phyloP scores from a whole-genome alignment of 2,888 invertebrate species.

The Mechanitis messenoides region DNA sequence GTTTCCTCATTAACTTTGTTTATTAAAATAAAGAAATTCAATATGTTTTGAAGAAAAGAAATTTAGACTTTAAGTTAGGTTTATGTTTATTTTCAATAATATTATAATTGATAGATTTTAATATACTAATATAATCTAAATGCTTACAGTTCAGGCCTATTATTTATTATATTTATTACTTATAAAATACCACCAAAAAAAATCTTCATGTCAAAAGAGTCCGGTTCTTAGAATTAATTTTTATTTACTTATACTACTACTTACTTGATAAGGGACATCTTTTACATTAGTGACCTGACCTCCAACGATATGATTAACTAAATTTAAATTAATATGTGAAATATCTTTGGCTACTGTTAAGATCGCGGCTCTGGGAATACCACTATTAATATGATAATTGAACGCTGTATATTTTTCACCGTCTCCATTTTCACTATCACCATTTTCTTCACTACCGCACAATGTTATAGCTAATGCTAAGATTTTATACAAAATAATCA shows the following conservation, averaged over 20 bases:
- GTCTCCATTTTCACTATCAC: neutral
- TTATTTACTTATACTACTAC: neutral
- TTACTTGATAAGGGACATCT: conserved; percentile 51
- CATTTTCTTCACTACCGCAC: neutral
- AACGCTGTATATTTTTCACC: conserved; percentile 31
- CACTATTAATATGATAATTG: conserved; percentile 44
- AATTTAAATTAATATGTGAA: conserved; percentile 7
- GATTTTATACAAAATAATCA: neutral
- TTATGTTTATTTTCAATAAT: too few relatives aligned
- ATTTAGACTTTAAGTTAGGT: too few relatives aligned
- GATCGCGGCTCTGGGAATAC: conserved; percentile 46
- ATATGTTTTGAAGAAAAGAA: too few relatives aligned
- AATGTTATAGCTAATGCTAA: neutral
- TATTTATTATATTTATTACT: too few relatives aligned
- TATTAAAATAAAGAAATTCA: too few relatives aligned
- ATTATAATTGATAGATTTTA: too few relatives aligned
- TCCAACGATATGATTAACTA: conserved; percentile 42
- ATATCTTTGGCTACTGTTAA: conserved; percentile 36
- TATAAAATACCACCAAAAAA: too few relatives aligned
- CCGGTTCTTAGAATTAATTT: too few relatives aligned
- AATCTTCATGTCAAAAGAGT: too few relatives aligned
- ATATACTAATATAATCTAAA: too few relatives aligned
- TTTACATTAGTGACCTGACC: conserved; percentile 41
- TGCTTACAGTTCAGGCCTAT: too few relatives aligned
- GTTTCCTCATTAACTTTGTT: neutral